phyloP scores from a whole-genome alignment of 2,113 vertebrate species.

The Brienomyrus longianalis region DNA sequence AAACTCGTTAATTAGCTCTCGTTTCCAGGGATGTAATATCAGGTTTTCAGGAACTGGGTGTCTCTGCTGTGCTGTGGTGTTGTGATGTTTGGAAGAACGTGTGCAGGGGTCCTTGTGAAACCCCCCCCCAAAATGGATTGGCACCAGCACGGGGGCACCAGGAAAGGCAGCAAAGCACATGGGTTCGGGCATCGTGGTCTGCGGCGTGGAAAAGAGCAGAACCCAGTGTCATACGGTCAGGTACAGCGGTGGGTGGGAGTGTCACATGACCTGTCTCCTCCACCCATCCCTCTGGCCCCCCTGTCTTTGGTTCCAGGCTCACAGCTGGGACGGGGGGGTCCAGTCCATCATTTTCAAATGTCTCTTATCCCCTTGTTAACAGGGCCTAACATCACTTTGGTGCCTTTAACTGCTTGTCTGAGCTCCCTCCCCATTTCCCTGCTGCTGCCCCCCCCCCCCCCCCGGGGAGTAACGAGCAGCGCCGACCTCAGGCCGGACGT shows the following conservation, averaged over 20 bases:
- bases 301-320: background rate
- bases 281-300: background rate
- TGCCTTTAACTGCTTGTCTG: background rate
- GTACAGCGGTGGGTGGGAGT: background rate
- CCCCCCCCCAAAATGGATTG: too few species aligned
- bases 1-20: slow-evolving; percentile 28
- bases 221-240: background rate
- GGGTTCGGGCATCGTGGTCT: background rate
- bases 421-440: background rate
- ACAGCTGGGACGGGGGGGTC: background rate
- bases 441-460: background rate
- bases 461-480: slow-evolving; percentile 48
- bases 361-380: background rate
- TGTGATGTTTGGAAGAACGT: background rate
- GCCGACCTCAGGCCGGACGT: slow-evolving; percentile 47
- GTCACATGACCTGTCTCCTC: background rate
- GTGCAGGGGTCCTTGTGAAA: background rate
- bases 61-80: background rate
- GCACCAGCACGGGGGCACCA: background rate
- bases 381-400: background rate
- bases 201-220: background rate
- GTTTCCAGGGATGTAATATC: slow-evolving; percentile 21
- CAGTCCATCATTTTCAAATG: background rate
- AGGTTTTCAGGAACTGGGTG: background rate
- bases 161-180: background rate